Evolutionary conservation across 2,888 invertebrate genomes (phyloP).

Genomic region (Cryptosula pallasiana): DNA sequence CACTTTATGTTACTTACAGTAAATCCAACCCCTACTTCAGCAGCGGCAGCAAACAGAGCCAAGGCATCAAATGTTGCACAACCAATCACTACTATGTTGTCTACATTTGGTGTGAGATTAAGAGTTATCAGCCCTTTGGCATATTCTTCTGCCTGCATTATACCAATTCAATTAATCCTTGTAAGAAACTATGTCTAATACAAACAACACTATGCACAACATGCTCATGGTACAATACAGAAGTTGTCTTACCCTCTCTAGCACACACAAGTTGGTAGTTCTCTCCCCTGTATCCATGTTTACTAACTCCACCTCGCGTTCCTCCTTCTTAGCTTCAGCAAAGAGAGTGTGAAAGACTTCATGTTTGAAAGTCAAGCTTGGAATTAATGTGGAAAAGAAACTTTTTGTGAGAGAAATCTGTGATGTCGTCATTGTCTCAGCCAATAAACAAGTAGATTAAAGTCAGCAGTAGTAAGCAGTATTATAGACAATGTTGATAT

Average conservation of each 20-base stretch:
- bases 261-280: background rate
- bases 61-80: background rate
- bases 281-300: background rate
- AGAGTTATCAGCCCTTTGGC: conserved; percentile 8
- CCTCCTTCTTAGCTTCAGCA: background rate
- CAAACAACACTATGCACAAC: too few relatives aligned
- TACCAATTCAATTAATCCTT: background rate
- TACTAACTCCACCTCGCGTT: background rate
- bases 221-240: too few relatives aligned
- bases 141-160: conserved; percentile 19
- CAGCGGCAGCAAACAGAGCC: conserved; percentile 5
- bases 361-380: too few relatives aligned
- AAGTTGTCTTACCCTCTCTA: background rate
- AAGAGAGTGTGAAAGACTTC: background rate
- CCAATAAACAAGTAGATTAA: too few relatives aligned
- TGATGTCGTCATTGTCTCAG: too few relatives aligned
- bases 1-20: too few relatives aligned
- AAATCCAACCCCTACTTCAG: background rate
- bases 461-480: too few relatives aligned
- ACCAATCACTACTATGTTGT: background rate
- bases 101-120: background rate
- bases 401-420: too few relatives aligned
- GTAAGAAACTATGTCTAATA: too few relatives aligned
- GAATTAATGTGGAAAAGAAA: too few relatives aligned
- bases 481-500: too few relatives aligned